These are phyloP conservation scores for Aricia artaxerxes DNA, from an alignment of 2,888 invertebrate genomes.

Conservation along the genomic window DNA sequence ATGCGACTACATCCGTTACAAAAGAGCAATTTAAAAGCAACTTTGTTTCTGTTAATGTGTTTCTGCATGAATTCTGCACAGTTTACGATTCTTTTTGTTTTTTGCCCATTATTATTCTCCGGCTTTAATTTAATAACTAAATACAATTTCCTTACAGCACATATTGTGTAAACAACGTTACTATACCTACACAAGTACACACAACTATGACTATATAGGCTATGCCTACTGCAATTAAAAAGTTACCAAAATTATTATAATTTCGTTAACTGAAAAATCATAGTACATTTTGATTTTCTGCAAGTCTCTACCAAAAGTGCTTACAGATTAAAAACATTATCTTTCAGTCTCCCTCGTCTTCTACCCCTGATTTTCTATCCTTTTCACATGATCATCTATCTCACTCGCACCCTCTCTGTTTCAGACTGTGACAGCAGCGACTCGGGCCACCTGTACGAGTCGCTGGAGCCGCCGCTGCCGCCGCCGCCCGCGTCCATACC, in stretches of 20 bases:
- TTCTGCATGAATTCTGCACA: not conserved
- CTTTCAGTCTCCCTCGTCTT: not conserved
- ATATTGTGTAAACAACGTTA: too few species aligned
- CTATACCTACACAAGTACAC: too few species aligned
- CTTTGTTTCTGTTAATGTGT: not conserved
- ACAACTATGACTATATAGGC: too few species aligned
- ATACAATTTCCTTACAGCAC: too few species aligned
- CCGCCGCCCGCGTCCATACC: slow-evolving; percentile 46
- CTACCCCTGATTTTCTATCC: not conserved
- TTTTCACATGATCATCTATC: not conserved
- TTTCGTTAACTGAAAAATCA: too few species aligned
- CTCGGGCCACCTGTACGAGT: slow-evolving; percentile 86
- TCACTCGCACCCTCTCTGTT: slow-evolving; percentile 15
- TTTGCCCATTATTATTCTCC: not conserved
- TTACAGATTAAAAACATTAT: not conserved
- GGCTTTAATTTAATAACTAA: too few species aligned
- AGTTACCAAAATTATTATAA: too few species aligned
- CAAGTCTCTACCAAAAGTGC: not conserved
- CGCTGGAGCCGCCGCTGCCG: slow-evolving; percentile 68
- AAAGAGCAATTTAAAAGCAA: not conserved
- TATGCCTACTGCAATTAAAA: too few species aligned
- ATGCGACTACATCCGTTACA: not conserved
- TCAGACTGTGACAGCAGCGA: slow-evolving; percentile 83
- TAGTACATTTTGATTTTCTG: too few species aligned
- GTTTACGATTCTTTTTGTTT: not conserved